A percentile compares a stretch with the other conserved stretches of the same genome.
These are phyloP conservation scores for Lumbricus terrestris DNA, from an alignment of 2,888 invertebrate species.

Conservation along the genomic window DNA sequence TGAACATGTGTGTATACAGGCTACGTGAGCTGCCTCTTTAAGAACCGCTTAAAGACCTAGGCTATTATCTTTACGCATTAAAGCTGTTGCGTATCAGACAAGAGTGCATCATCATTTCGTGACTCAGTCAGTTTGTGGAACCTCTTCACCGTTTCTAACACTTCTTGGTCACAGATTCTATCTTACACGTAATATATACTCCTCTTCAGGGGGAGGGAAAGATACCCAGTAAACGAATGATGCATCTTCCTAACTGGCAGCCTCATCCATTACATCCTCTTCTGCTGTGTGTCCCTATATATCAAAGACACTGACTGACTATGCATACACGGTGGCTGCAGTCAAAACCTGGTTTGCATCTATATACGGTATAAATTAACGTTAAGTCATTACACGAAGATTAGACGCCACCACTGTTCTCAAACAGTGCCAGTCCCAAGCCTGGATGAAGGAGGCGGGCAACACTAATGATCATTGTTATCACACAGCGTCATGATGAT, in stretches of 20 bases:
- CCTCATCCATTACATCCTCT: not conserved
- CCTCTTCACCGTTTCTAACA: not conserved
- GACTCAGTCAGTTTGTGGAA: not conserved
- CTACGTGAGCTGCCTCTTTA: not conserved
- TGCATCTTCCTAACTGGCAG: not conserved
- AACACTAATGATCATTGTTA: too few species aligned
- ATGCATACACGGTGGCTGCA: not conserved
- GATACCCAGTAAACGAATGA: not conserved
- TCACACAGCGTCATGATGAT: too few species aligned
- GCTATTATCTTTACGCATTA: not conserved
- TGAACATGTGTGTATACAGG: not conserved
- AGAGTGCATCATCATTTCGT: not conserved
- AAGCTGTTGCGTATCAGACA: not conserved
- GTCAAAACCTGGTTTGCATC: not conserved
- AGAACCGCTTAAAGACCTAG: not conserved
- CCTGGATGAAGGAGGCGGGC: too few species aligned
- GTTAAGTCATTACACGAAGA: too few species aligned
- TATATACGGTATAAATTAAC: not conserved
- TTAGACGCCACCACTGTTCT: too few species aligned
- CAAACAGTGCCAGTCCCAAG: too few species aligned
- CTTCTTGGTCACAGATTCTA: not conserved
- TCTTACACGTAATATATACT: too few species aligned
- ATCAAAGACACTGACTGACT: not conserved
- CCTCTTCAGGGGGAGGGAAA: not conserved
- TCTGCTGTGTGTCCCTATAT: not conserved